phyloP scores from a whole-genome alignment of 2,113 vertebrate species.

The Stegostoma tigrinum region DNA sequence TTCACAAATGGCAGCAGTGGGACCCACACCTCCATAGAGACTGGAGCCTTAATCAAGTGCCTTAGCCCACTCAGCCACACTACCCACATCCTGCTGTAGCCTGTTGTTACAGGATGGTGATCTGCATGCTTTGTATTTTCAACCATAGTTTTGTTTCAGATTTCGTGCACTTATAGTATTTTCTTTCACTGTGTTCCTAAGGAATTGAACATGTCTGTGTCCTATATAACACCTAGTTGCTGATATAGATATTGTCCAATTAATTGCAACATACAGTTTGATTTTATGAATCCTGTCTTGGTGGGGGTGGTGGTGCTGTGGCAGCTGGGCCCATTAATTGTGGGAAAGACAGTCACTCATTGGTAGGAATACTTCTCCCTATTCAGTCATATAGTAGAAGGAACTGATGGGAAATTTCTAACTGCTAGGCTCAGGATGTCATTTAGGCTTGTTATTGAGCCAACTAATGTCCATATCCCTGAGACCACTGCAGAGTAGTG shows the following conservation, averaged over 20 bases:
- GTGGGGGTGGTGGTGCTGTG: too few species aligned
- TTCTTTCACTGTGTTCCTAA: background rate
- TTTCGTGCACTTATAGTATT: background rate
- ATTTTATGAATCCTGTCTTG: too few species aligned
- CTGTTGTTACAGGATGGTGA: background rate
- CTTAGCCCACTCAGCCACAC: constrained; percentile 31
- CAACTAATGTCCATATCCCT: too few species aligned
- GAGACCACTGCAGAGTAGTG: too few species aligned
- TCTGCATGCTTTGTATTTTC: background rate
- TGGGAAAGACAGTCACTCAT: too few species aligned
- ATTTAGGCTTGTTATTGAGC: too few species aligned
- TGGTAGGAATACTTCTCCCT: too few species aligned
- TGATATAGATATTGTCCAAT: background rate
- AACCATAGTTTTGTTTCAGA: background rate
- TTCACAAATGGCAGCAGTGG: background rate
- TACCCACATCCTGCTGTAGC: background rate
- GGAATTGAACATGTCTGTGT: background rate
- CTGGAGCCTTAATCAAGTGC: constrained; percentile 29
- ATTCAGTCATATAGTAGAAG: too few species aligned
- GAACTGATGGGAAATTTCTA: too few species aligned
- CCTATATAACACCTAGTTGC: background rate
- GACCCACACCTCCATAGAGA: constrained; percentile 2
- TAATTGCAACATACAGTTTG: background rate
- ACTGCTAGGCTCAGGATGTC: too few species aligned
- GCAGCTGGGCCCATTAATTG: too few species aligned